These are phyloP conservation scores for Agrilus planipennis DNA, from an alignment of 1,140 invertebrate species.

Conservation along the genomic window DNA sequence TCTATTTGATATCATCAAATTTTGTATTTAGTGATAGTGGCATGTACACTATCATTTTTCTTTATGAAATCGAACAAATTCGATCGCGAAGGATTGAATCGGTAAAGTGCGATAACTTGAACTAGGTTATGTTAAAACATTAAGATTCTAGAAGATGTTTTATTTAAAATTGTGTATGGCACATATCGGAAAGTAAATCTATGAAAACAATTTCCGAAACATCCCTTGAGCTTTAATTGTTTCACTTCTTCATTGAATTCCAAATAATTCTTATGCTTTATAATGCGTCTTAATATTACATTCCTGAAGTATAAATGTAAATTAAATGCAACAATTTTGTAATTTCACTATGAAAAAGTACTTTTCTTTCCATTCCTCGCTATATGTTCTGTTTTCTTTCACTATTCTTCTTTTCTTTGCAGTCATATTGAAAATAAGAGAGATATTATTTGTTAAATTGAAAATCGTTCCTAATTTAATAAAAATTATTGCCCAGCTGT, in stretches of 20 bases:
- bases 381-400: conserved; percentile 9
- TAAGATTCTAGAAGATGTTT: too few species aligned
- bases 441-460: conserved; percentile 8
- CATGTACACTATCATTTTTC: too few species aligned
- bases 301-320: conserved; percentile 21
- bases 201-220: too few species aligned
- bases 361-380: conserved; percentile 9
- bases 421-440: conserved; percentile 8
- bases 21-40: too few species aligned
- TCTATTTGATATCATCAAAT: too few species aligned
- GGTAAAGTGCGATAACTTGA: too few species aligned
- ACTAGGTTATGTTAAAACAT: too few species aligned
- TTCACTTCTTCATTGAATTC: conserved; percentile 11
- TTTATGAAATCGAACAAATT: too few species aligned
- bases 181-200: too few species aligned
- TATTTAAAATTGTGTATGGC: too few species aligned
- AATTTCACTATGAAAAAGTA: conserved; percentile 10
- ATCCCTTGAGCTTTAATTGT: conserved; percentile 9
- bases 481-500: conserved; percentile 2
- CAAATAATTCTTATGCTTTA: conserved; percentile 12
- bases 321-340: conserved; percentile 16
- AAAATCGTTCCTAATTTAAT: conserved; percentile 3
- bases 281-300: conserved; percentile 24
- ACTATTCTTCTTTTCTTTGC: conserved; percentile 7
- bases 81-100: too few species aligned